Conservation (phyloP, 1,140 invertebrate species). For the Oncopodura yosiiana region DNA sequence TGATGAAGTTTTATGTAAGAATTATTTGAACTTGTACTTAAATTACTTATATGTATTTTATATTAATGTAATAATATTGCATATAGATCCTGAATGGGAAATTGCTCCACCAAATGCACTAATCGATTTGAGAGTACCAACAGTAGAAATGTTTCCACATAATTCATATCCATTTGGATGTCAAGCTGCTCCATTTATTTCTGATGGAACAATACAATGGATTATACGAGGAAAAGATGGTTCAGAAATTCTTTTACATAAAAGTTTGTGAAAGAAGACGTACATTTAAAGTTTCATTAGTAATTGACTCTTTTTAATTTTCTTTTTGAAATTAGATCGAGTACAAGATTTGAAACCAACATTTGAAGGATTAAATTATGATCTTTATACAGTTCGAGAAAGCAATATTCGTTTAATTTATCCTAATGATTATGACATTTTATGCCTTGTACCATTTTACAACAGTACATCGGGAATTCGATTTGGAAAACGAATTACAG, state of each 20-base stretch:
- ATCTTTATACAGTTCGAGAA: slow-evolving; percentile 17
- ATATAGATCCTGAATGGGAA: slow-evolving; percentile 6
- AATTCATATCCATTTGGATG: slow-evolving; percentile 20
- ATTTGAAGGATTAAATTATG: slow-evolving; percentile 2
- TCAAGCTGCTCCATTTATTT: slow-evolving; percentile 14
- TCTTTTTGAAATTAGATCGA: slow-evolving; percentile 6
- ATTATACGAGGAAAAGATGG: slow-evolving; percentile 22
- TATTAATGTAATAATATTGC: not conserved
- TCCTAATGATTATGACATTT: slow-evolving; percentile 19
- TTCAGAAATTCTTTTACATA: slow-evolving; percentile 21
- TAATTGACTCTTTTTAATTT: not conserved
- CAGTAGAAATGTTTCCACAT: slow-evolving; percentile 11
- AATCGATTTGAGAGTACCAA: slow-evolving; percentile 10
- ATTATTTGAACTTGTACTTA: not conserved
- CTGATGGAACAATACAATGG: slow-evolving; percentile 22
- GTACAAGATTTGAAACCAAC: slow-evolving; percentile 8
- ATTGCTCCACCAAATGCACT: slow-evolving; percentile 11
- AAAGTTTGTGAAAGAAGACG: slow-evolving; percentile 4
- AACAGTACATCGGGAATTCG: slow-evolving; percentile 8
- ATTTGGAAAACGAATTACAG: slow-evolving; percentile 10
- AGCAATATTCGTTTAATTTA: slow-evolving; percentile 20
- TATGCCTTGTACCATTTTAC: slow-evolving; percentile 17
- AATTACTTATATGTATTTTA: not conserved
- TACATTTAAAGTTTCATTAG: not conserved
- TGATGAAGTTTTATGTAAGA: slow-evolving; percentile 13